A percentile compares a stretch with the other conserved stretches of the same genome.
Evolutionary conservation across 2,113 vertebrate species (phyloP).

Genomic region (Meriones unguiculatus): DNA sequence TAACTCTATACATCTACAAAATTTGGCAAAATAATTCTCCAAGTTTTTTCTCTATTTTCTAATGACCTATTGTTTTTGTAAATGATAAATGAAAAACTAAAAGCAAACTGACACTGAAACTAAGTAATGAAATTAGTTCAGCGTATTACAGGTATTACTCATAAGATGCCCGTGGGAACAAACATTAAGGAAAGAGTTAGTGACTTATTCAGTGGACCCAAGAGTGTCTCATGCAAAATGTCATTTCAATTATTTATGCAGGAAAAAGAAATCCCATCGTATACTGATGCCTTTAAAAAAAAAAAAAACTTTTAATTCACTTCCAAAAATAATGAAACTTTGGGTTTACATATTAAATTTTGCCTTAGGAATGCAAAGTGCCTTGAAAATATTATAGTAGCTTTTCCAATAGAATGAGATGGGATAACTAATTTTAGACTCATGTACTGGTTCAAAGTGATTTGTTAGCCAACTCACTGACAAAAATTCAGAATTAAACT

Average conservation of each 20-base stretch:
- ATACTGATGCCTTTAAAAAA: neutral
- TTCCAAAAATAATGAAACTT: constrained; percentile 60
- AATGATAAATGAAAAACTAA: constrained; percentile 32
- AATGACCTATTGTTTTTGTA: constrained; percentile 13
- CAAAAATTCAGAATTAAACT: constrained; percentile 55
- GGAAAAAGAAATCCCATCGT: constrained; percentile 16
- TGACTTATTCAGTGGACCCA: constrained; percentile 5
- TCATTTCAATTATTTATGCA: constrained; percentile 70
- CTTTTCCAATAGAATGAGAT: constrained; percentile 44
- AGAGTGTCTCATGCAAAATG: constrained; percentile 59
- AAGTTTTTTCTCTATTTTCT: neutral
- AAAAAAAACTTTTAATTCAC: constrained; percentile 32
- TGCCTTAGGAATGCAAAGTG: constrained; percentile 43
- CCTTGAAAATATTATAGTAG: constrained; percentile 48
- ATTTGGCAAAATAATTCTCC: neutral
- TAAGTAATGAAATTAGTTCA: neutral
- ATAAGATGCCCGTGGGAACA: neutral
- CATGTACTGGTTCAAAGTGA: neutral
- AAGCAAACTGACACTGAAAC: neutral
- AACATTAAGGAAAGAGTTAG: constrained; percentile 17
- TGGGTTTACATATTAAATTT: neutral
- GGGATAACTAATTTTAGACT: constrained; percentile 42
- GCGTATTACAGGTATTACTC: neutral
- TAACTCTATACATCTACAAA: neutral
- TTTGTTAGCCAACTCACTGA: constrained; percentile 23